Evolutionary conservation across 2,888 invertebrate species (phyloP).

Genomic region (Agapostemon virescens): DNA sequence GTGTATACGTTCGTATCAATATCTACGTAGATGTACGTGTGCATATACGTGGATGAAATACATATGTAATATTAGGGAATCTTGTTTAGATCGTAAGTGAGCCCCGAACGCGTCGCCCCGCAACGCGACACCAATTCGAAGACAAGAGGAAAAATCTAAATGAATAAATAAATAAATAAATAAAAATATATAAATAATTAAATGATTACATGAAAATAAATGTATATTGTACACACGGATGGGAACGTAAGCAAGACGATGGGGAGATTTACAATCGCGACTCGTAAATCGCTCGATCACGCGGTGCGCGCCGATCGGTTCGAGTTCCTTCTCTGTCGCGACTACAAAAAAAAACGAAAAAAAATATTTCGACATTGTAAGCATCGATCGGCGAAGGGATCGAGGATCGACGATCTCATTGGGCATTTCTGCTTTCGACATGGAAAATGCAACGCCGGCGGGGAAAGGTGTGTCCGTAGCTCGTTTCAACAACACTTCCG

Average conservation of each 20-base stretch:
- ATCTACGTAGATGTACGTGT: neutral
- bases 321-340: constrained; percentile 37
- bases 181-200: constrained; percentile 44
- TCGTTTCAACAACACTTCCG: neutral
- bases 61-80: constrained; percentile 71
- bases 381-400: constrained; percentile 5
- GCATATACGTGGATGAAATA: constrained; percentile 60
- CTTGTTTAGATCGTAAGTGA: constrained; percentile 74
- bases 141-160: constrained; percentile 48
- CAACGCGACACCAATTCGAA: constrained; percentile 67
- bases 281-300: constrained; percentile 59
- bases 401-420: constrained; percentile 27
- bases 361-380: constrained; percentile 34
- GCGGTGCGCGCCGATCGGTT: constrained; percentile 48
- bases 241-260: constrained; percentile 30
- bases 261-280: constrained; percentile 28
- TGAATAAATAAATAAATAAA: constrained; percentile 46
- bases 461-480: neutral
- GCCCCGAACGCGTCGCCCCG: constrained; percentile 75
- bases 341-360: too few relatives aligned
- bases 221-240: constrained; percentile 22
- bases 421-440: constrained; percentile 38
- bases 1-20: neutral
- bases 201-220: constrained; percentile 36
- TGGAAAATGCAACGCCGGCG: neutral